Conservation (phyloP, 1,140 invertebrate genomes). For the Bemisia tabaci region DNA sequence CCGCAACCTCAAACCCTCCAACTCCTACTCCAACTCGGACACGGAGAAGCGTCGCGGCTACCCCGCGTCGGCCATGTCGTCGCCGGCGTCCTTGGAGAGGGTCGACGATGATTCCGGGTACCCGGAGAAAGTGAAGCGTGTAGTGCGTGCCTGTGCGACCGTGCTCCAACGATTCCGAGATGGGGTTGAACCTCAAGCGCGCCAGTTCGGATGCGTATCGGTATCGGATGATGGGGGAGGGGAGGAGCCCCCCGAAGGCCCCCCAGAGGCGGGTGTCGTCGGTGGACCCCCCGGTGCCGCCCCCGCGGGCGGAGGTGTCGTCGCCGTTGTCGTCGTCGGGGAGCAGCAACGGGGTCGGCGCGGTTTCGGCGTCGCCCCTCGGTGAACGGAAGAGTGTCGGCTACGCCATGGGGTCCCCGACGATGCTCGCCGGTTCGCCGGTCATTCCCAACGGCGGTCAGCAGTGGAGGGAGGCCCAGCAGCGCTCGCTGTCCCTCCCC, state of each 20-base stretch:
- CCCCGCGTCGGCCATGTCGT: slow-evolving; percentile 24
- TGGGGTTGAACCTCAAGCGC: neutral
- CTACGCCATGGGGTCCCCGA: slow-evolving; percentile 5
- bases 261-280: slow-evolving; percentile 28
- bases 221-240: slow-evolving; percentile 17
- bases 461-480: slow-evolving; percentile 32
- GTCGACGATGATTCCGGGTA: slow-evolving; percentile 9
- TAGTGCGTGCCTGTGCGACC: neutral
- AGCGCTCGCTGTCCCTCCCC: slow-evolving; percentile 44
- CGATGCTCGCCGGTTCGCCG: slow-evolving; percentile 29
- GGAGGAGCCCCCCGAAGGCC: slow-evolving; percentile 8
- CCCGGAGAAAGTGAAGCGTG: neutral
- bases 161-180: neutral
- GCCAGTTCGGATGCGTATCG: neutral
- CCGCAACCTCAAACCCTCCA: too few species aligned
- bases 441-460: slow-evolving; percentile 27
- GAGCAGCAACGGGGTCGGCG: neutral
- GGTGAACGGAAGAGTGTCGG: slow-evolving; percentile 10
- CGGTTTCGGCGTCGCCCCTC: slow-evolving; percentile 9
- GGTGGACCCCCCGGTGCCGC: slow-evolving; percentile 28
- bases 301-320: slow-evolving; percentile 29
- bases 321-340: slow-evolving; percentile 16
- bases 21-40: too few species aligned
- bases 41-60: too few species aligned
- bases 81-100: slow-evolving; percentile 26